Evolutionary conservation across 2,888 invertebrate genomes (phyloP), one percentile per base, ranked within the genome.

Genomic region (Graphium colonna): DNA sequence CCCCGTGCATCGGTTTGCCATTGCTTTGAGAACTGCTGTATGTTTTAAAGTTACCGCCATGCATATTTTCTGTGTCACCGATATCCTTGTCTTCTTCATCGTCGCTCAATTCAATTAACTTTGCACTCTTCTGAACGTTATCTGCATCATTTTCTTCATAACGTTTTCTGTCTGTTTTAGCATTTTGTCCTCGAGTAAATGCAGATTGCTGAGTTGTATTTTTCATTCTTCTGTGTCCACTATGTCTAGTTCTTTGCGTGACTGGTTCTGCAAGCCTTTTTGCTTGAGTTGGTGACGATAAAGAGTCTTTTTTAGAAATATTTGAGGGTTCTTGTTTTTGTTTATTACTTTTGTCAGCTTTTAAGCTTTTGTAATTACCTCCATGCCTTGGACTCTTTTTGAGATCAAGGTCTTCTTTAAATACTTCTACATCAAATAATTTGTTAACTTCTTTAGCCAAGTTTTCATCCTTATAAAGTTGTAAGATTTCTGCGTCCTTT

Each of bases 361-460:
- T 68, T 15, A 76, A 73, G 56, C 68, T 75, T 69, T 77, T 76
- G 52, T 89, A 89, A 59, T 90, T 90, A 18, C 90, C 90, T 39
- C 90, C 90, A 63, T 89, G 89, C 60, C 71, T 79, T 5, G 85
- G 87, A 3, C 82, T 81, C 17, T 70, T 71, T 17, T 68, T 69
- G 2, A 84, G 56, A 58, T 85, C 74, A 47, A 86, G 62, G 49
- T 77, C 71, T 57, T 80, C 75, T 57, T 70, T 76, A 48, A 90
- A 89, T 61, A 90, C 69, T 74, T 90, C 90, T 10, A 90, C 82
- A 42, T 80, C 84, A 8, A 79, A 76, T 52, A 88, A 64, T 61
- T 82, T 79, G 59, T 89, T 89, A 16, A 89, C 68, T 52, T 87
- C 81, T 64, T 79, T 77, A 26, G 88, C 86, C 56, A 89, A 70